Conservation (phyloP, 1,140 invertebrate genomes). For the Chironomus tepperi region DNA sequence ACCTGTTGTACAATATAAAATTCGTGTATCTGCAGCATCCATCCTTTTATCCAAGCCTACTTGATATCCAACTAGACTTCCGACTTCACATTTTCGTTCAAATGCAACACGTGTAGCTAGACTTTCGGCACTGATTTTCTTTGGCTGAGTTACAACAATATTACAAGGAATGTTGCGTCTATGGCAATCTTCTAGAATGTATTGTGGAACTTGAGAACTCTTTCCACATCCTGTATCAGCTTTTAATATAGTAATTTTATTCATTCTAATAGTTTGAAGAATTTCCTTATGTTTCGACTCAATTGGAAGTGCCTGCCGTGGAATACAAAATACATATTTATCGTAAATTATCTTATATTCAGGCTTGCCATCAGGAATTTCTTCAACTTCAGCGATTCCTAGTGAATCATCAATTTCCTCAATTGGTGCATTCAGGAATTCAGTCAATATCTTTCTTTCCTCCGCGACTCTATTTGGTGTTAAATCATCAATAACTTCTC, state of each 20-base stretch:
- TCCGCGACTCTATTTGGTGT: not conserved
- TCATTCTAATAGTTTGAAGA: not conserved
- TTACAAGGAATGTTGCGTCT: constrained; percentile 56
- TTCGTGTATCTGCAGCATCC: constrained; percentile 53
- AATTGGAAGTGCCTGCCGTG: not conserved
- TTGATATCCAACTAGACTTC: constrained; percentile 76
- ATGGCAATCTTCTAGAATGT: constrained; percentile 67
- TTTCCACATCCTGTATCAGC: constrained; percentile 84
- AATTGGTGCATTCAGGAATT: not conserved
- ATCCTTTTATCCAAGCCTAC: constrained; percentile 43
- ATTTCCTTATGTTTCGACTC: not conserved
- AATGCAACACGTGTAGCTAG: constrained; percentile 65
- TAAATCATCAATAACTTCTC: not conserved
- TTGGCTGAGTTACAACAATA: constrained; percentile 80
- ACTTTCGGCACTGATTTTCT: constrained; percentile 65
- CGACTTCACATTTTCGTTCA: constrained; percentile 69
- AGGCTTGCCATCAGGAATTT: not conserved
- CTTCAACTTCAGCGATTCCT: not conserved
- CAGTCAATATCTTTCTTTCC: not conserved
- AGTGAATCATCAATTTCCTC: not conserved
- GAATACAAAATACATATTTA: not conserved
- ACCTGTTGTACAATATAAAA: constrained; percentile 83
- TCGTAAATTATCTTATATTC: not conserved
- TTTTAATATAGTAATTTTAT: constrained; percentile 50
- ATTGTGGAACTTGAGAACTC: constrained; percentile 84